Percentiles rank a stretch among this genome's conserved stretches.
Conservation (phyloP, 64 coral and sea anemone species). For the Astreopora myriophthalma region DNA sequence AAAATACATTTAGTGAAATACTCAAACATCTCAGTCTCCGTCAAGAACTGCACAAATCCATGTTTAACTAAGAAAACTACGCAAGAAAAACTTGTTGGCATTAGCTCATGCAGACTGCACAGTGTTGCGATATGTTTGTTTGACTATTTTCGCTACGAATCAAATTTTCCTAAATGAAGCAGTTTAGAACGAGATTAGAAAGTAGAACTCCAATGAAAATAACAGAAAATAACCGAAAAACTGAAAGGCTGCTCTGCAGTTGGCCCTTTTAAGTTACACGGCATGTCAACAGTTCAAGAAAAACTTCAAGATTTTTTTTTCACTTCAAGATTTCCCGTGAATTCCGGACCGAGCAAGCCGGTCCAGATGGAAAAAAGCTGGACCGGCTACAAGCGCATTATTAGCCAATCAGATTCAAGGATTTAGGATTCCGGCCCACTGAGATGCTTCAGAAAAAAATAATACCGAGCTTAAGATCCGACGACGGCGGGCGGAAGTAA, state of each 20-base stretch:
- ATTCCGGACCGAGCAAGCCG: too few species aligned
- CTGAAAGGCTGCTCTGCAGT: background rate
- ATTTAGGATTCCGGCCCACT: too few species aligned
- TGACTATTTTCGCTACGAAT: background rate
- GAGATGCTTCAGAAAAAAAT: too few species aligned
- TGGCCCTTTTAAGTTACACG: background rate
- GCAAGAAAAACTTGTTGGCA: background rate
- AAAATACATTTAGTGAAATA: too few species aligned
- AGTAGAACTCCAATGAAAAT: background rate
- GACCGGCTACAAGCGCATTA: too few species aligned
- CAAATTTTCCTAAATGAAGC: background rate
- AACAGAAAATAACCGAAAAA: background rate
- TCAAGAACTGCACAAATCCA: background rate
- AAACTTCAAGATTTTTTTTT: too few species aligned
- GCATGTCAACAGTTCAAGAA: background rate
- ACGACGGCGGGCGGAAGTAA: too few species aligned
- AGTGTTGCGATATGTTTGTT: background rate
- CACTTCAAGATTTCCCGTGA: too few species aligned
- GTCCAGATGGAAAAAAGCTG: too few species aligned
- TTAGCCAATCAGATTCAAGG: too few species aligned
- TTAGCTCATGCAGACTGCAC: background rate
- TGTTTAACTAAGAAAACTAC: background rate
- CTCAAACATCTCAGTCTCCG: background rate
- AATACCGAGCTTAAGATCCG: too few species aligned
- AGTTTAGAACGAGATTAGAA: background rate